phyloP scores from a whole-genome alignment of 35 echinoderm and acorn worm species.

The Anneissia japonica region DNA sequence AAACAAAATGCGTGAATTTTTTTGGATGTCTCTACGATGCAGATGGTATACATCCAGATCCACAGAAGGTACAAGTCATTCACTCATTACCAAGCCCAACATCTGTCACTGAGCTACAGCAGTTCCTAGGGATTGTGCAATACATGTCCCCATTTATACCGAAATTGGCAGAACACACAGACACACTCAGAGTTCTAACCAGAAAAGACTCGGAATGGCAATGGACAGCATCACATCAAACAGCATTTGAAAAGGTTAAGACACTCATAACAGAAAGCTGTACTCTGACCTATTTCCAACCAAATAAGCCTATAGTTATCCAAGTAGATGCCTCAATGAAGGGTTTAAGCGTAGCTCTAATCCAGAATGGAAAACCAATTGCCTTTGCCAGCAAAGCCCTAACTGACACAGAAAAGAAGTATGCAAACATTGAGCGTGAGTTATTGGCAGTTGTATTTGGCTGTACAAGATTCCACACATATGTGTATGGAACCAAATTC shows the following conservation, averaged over 20 bases:
- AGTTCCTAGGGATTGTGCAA: constrained; percentile 10
- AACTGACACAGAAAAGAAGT: constrained; percentile 35
- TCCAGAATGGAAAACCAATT: constrained; percentile 20
- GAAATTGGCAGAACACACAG: background rate
- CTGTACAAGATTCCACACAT: constrained; percentile 50
- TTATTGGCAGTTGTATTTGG: constrained; percentile 61
- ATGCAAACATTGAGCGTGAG: constrained; percentile 46
- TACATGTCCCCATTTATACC: constrained; percentile 31
- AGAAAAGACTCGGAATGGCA: constrained; percentile 17
- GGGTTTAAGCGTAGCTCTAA: constrained; percentile 35
- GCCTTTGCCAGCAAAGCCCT: constrained; percentile 50
- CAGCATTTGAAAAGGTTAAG: constrained; percentile 27
- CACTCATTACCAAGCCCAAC: background rate
- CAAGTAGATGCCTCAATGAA: constrained; percentile 37
- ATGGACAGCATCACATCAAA: constrained; percentile 16
- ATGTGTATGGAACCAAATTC: constrained; percentile 44
- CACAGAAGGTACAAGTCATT: constrained; percentile 34
- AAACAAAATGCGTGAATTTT: constrained; percentile 14
- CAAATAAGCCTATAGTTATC: constrained; percentile 11
- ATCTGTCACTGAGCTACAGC: constrained; percentile 4
- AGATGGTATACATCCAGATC: constrained; percentile 38
- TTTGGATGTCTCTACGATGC: constrained; percentile 33
- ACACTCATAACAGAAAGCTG: constrained; percentile 17
- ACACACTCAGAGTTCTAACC: background rate
- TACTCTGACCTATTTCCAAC: constrained; percentile 35